phyloP scores from a whole-genome alignment of 2,888 invertebrate genomes.

The Ectemnius lituratus region DNA sequence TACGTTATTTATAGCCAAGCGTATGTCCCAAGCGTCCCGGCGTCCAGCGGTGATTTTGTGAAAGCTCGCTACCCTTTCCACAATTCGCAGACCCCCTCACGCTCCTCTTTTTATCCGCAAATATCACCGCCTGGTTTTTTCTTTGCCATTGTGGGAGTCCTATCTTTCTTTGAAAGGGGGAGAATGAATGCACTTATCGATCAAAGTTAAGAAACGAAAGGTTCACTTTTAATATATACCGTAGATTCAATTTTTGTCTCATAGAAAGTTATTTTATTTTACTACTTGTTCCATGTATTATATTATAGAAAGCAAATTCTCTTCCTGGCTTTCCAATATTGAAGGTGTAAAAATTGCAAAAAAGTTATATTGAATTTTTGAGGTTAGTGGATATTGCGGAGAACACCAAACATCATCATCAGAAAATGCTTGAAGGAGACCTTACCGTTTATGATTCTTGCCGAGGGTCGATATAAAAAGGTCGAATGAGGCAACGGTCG shows the following conservation, averaged over 20 bases:
- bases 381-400: too few species aligned
- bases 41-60: constrained; percentile 45
- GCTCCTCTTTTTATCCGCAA: constrained; percentile 1
- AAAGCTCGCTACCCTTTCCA: constrained; percentile 28
- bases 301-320: too few species aligned
- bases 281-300: too few species aligned
- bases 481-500: neutral
- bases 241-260: too few species aligned
- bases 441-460: constrained; percentile 30
- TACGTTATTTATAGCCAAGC: constrained; percentile 47
- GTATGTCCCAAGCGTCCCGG: constrained; percentile 26
- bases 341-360: too few species aligned
- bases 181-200: neutral
- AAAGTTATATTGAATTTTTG: too few species aligned
- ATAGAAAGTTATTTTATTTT: too few species aligned
- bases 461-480: constrained; percentile 20
- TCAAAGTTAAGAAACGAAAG: constrained; percentile 30
- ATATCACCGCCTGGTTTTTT: neutral
- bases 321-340: too few species aligned
- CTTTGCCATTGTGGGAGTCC: neutral
- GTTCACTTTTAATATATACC: constrained; percentile 14
- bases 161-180: neutral
- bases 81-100: neutral
- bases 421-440: constrained; percentile 33
- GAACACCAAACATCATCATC: too few species aligned